Evolutionary conservation across 2,797 vertebrate species (phyloP).

Genomic region (Danio kyathit): DNA sequence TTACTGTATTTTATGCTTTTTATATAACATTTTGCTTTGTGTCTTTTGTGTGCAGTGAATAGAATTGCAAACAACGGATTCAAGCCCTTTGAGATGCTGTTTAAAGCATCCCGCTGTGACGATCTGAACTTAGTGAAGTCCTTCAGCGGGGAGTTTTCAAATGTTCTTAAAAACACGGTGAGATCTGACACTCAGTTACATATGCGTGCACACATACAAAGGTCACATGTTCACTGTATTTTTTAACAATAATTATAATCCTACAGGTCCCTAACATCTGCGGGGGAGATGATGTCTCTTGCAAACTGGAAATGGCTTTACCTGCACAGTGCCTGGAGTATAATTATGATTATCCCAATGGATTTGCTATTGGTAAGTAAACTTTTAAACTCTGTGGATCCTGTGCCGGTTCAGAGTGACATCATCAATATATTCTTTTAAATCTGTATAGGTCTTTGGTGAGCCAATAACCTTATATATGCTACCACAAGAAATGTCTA

Average conservation of each 20-base stretch:
- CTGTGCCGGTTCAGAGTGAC: too few relatives aligned
- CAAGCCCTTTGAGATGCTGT: constrained; percentile 98
- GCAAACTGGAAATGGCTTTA: constrained; percentile 89
- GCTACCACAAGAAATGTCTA: too few relatives aligned
- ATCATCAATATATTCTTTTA: too few relatives aligned
- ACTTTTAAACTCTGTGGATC: neutral
- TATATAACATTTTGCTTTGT: constrained; percentile 8
- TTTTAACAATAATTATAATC: constrained; percentile 1
- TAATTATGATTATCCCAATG: constrained; percentile 98
- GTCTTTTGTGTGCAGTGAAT: constrained; percentile 81
- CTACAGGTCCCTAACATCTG: constrained; percentile 93
- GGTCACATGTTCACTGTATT: neutral
- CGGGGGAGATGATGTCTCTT: constrained; percentile 88
- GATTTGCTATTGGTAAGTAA: constrained; percentile 92
- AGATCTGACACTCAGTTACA: constrained; percentile 55
- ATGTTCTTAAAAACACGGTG: constrained; percentile 90
- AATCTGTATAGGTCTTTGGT: too few relatives aligned
- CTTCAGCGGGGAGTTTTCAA: constrained; percentile 90
- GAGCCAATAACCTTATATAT: too few relatives aligned
- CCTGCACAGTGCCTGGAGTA: constrained; percentile 95
- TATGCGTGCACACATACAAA: neutral
- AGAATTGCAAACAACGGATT: constrained; percentile 94
- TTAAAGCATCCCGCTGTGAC: constrained; percentile 94
- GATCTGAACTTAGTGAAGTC: constrained; percentile 87
- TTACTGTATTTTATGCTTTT: neutral